A percentile compares a stretch with the other conserved stretches of the same genome.
Evolutionary conservation across 2,888 invertebrate species (phyloP).

Genomic region (Tanytarsus gracilentus): DNA sequence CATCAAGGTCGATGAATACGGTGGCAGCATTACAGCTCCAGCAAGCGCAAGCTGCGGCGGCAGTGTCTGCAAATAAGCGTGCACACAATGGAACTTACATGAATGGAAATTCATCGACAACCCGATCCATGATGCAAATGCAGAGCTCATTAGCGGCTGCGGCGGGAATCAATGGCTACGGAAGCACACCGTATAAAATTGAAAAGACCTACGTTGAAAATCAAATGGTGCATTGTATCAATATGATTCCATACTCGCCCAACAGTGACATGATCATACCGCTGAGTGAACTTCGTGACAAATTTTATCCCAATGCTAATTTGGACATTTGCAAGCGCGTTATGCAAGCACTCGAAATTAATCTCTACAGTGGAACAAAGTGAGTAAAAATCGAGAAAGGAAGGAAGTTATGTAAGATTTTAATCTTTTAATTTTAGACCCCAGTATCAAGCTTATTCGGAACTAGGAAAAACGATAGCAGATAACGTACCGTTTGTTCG

Average conservation of each 20-base stretch:
- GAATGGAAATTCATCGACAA: constrained; percentile 7
- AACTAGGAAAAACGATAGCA: constrained; percentile 63
- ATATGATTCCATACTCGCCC: constrained; percentile 68
- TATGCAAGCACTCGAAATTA: constrained; percentile 69
- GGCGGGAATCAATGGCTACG: constrained; percentile 41
- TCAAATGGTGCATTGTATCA: constrained; percentile 76
- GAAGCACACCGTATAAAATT: constrained; percentile 69
- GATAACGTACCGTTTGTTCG: constrained; percentile 71
- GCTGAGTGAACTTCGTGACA: constrained; percentile 67
- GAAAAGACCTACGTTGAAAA: constrained; percentile 73
- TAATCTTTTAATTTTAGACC: constrained; percentile 44
- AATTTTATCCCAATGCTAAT: constrained; percentile 70
- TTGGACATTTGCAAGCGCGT: constrained; percentile 68
- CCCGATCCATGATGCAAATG: constrained; percentile 28
- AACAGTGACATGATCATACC: constrained; percentile 76
- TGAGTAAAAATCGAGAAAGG: constrained; percentile 44
- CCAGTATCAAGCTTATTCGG: constrained; percentile 67
- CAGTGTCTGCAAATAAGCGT: constrained; percentile 47
- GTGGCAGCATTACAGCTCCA: constrained; percentile 37
- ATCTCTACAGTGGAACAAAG: constrained; percentile 76
- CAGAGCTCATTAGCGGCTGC: constrained; percentile 21
- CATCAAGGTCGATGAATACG: constrained; percentile 41
- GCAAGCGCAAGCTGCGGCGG: constrained; percentile 44
- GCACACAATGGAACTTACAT: constrained; percentile 42
- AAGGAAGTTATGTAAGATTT: not conserved